Base-by-base conservation (phyloP, 2,888 invertebrate species). In the Dione juno region DNA sequence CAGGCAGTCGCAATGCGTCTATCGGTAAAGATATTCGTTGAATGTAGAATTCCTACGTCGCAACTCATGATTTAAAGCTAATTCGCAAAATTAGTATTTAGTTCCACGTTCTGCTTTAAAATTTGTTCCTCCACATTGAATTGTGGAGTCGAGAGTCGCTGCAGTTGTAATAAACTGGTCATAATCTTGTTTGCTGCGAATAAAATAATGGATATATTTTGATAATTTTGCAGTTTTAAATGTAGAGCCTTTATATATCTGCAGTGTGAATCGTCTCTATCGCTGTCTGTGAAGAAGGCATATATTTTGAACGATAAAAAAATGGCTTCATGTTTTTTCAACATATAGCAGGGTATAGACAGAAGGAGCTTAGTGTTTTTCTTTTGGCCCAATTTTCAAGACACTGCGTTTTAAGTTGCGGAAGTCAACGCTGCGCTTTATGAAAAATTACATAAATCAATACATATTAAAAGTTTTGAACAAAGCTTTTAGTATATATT, bases 1-100 rank as follows among this genome's bases (percentile, higher is more conserved):
- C 71, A 66, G 71, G 68, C 67, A 73, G 76, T 73, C 76, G 76
- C 76, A 76, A 45, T 74, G 74, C 75, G 74, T 76, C 75, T 71
- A 74, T 74, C 69, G 71, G 72, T 65, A 71, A 74, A 76, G 69
- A 73, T 74, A 74, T 75, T 74, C 73, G 59, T 43, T 52, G 41
- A 40, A 61, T 61, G 67, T 52, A 61, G 28, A 28, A 43, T 67
- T 52, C 67, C 68, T 63, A 59, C 59, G 71, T 50, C 69, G 53
- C 53, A 43, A 50, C 61, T 61, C 67, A 68, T 72, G 71, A 70
- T 75, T 69, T 71, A 74, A 61, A 11, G 63, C 52, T 73, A 71
- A 75, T 74, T 63, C 70, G 66, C 67, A 71, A 74, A 59, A 59
- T 59, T 43, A 59, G 59, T 59, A 21, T 59, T 59, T 21, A 43